Percentiles rank a stretch among this genome's conserved stretches.
These are phyloP conservation scores for Ectemnius continuus DNA, from an alignment of 2,888 invertebrate genomes.

Conservation along the genomic window DNA sequence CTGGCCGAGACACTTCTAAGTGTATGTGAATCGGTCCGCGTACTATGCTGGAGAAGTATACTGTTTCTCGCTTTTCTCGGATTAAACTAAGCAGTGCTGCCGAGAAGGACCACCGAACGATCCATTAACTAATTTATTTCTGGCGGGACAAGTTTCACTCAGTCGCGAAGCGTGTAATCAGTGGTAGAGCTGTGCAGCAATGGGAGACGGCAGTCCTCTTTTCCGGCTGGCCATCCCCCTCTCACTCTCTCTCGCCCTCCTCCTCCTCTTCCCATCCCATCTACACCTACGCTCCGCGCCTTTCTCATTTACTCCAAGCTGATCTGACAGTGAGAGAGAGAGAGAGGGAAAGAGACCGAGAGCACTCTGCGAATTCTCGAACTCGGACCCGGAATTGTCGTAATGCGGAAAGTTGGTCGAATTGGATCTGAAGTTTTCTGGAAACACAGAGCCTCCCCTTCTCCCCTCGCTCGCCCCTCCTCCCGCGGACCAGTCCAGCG, in stretches of 20 bases:
- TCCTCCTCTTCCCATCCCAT: constrained; percentile 1
- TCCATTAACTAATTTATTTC: constrained; percentile 69
- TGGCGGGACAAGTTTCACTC: constrained; percentile 61
- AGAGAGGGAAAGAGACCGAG: constrained; percentile 19
- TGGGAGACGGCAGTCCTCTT: constrained; percentile 36
- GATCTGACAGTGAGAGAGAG: constrained; percentile 5
- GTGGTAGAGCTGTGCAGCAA: constrained; percentile 43
- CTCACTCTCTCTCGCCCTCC: too few species aligned
- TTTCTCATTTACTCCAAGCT: constrained; percentile 46
- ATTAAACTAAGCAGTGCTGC: background rate
- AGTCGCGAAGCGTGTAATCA: constrained; percentile 64
- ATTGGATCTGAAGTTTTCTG: constrained; percentile 70
- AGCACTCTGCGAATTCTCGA: constrained; percentile 53
- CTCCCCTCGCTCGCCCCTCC: background rate
- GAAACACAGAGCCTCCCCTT: constrained; percentile 56
- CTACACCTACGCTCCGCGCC: background rate
- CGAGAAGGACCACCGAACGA: constrained; percentile 37
- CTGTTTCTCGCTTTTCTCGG: background rate
- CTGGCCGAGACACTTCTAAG: too few species aligned
- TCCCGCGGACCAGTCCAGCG: background rate
- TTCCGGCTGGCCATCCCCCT: constrained; percentile 25
- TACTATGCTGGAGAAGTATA: too few species aligned
- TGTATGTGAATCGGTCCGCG: too few species aligned
- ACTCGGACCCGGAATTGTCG: constrained; percentile 61
- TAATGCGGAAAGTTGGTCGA: constrained; percentile 69